Percentiles rank a stretch among this genome's conserved stretches.
These are phyloP conservation scores for Holcopasites calliopsidis DNA, from an alignment of 1,140 invertebrate species.

Conservation along the genomic window DNA sequence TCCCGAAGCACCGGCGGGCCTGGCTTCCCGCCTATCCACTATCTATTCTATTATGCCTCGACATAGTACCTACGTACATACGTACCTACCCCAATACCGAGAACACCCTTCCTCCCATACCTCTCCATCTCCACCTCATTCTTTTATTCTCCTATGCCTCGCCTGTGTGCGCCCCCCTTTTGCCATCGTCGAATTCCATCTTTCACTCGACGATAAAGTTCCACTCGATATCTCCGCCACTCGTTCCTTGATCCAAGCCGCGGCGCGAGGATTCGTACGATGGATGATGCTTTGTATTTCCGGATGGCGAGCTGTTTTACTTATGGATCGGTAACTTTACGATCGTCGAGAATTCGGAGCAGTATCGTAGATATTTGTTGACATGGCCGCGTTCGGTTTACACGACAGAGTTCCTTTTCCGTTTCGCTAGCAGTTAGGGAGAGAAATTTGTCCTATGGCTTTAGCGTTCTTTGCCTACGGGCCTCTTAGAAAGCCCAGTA, in stretches of 20 bases:
- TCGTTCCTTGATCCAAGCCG: conserved; percentile 9
- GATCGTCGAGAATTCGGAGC: not conserved
- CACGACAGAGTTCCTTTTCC: too few species aligned
- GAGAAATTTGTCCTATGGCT: not conserved
- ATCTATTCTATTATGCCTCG: conserved; percentile 76
- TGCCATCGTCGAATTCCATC: conserved; percentile 52
- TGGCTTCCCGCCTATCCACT: conserved; percentile 69
- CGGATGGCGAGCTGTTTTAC: not conserved
- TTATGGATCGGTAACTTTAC: not conserved
- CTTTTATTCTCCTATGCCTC: conserved; percentile 41
- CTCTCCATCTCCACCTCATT: conserved; percentile 53
- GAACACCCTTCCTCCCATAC: conserved; percentile 37
- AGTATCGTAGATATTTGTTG: too few species aligned
- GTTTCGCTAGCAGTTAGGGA: too few species aligned
- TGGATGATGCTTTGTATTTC: conserved; percentile 12
- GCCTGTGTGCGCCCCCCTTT: conserved; percentile 10
- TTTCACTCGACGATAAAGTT: conserved; percentile 51
- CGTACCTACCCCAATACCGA: conserved; percentile 48
- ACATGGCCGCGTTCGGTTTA: too few species aligned
- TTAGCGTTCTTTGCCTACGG: not conserved
- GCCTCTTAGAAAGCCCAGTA: not conserved
- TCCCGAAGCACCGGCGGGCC: conserved; percentile 69
- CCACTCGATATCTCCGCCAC: conserved; percentile 50
- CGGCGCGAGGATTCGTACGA: not conserved
- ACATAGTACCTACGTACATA: conserved; percentile 63